phyloP scores from a whole-genome alignment of 2,797 vertebrate species.

The Rachycentron canadum region DNA sequence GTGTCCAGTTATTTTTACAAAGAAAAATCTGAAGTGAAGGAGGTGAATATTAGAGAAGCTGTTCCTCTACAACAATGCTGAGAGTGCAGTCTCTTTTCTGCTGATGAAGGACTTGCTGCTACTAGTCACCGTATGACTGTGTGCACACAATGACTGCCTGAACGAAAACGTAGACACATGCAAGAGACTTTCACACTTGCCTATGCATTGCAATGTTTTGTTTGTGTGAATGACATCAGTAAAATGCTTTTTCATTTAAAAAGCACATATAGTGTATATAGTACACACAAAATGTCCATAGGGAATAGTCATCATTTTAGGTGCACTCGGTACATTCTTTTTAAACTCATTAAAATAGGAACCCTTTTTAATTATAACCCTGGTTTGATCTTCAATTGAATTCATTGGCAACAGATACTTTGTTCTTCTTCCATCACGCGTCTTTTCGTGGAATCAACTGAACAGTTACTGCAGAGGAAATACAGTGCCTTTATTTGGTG shows the following conservation, averaged over 20 bases:
- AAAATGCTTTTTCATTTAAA: conserved; percentile 4
- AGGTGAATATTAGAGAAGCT: conserved; percentile 71
- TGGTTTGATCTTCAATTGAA: background rate
- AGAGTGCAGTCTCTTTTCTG: conserved; percentile 70
- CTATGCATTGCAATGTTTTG: background rate
- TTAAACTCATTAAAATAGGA: background rate
- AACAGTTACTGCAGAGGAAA: background rate
- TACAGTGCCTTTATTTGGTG: conserved; percentile 25
- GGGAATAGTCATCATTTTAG: background rate
- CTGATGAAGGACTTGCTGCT: conserved; percentile 68
- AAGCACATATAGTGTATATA: background rate
- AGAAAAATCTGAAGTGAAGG: conserved; percentile 56
- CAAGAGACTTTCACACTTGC: conserved; percentile 35
- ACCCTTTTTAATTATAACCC: background rate
- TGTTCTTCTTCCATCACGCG: background rate
- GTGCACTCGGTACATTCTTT: background rate
- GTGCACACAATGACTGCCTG: conserved; percentile 13
- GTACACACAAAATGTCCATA: background rate
- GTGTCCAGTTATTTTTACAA: conserved; percentile 39
- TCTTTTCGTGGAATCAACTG: background rate
- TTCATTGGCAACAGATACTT: conserved; percentile 1
- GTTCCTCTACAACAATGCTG: conserved; percentile 67
- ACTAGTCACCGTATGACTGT: conserved; percentile 30
- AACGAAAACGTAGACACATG: conserved; percentile 28
- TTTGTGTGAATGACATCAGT: conserved; percentile 1